Conservation (phyloP, 2,888 invertebrate genomes). For the Oegoconia quadripuncta region DNA sequence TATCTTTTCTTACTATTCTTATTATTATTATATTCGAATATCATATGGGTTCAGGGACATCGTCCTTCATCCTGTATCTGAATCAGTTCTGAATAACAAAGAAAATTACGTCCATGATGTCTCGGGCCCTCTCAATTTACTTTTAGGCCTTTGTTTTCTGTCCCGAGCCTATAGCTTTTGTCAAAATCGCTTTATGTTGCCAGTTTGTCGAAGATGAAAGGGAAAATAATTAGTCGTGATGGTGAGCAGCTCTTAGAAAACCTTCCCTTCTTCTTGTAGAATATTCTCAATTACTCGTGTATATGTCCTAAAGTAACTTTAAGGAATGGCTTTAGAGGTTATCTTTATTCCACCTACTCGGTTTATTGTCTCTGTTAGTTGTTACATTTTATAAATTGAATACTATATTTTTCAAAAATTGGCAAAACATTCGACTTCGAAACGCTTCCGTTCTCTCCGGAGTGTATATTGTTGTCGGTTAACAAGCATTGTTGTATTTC, state of each 20-base stretch:
- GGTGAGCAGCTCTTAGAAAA: slow-evolving; percentile 31
- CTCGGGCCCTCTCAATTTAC: slow-evolving; percentile 48
- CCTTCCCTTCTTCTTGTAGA: slow-evolving; percentile 10
- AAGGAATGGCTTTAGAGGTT: too few species aligned
- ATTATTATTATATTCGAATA: slow-evolving; percentile 2
- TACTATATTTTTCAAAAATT: too few species aligned
- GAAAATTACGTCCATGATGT: slow-evolving; percentile 48
- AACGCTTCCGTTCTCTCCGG: too few species aligned
- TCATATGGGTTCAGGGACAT: slow-evolving; percentile 3
- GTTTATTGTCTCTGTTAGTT: neutral
- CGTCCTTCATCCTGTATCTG: slow-evolving; percentile 7
- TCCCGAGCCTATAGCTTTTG: slow-evolving; percentile 37
- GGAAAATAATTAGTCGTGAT: slow-evolving; percentile 53
- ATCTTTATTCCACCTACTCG: too few species aligned
- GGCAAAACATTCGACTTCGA: too few species aligned
- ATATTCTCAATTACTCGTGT: too few species aligned
- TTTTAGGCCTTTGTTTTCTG: slow-evolving; percentile 53
- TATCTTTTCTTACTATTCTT: too few species aligned
- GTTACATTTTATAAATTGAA: neutral
- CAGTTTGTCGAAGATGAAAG: slow-evolving; percentile 51
- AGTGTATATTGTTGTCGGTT: too few species aligned
- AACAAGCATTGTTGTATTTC: too few species aligned
- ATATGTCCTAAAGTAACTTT: neutral
- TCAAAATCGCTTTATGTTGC: slow-evolving; percentile 51
- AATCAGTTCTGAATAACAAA: slow-evolving; percentile 44